Evolutionary conservation across 2,797 vertebrate species (phyloP).

Genomic region (Ispidina lecontei): DNA sequence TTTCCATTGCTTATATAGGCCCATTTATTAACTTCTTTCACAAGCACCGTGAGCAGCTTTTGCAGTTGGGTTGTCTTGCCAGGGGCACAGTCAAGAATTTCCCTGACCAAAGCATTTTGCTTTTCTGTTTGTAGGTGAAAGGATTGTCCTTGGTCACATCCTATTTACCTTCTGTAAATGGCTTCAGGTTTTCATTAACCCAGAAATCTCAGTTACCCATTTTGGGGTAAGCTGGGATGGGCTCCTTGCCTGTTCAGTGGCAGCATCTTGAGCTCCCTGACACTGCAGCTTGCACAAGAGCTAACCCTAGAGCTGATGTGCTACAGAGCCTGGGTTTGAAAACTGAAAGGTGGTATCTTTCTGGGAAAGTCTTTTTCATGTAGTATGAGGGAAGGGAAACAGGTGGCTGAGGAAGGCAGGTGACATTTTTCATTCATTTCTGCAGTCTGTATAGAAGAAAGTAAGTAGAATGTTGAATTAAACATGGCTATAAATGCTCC

Average conservation of each 20-base stretch:
- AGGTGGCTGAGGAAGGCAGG: background rate
- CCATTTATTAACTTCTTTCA: background rate
- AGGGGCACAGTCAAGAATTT: background rate
- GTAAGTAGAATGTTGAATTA: rapidly evolving
- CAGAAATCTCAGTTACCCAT: background rate
- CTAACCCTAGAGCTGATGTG: background rate
- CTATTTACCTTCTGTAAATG: background rate
- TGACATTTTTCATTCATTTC: background rate
- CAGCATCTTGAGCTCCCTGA: background rate
- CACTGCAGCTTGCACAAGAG: background rate
- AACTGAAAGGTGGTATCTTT: background rate
- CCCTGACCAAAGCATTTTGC: background rate
- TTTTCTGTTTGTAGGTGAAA: background rate
- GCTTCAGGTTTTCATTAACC: background rate
- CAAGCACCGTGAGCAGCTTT: background rate
- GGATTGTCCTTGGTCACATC: background rate
- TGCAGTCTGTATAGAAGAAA: background rate
- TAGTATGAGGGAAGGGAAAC: background rate
- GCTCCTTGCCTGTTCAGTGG: background rate
- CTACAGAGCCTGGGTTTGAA: background rate
- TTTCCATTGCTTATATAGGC: background rate
- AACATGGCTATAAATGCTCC: background rate
- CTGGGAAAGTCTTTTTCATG: background rate
- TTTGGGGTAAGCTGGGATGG: background rate
- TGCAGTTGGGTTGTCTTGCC: background rate